Base-by-base conservation (phyloP, 37 sponge, comb jelly and placozoan species). In the Cliona cf. orientalis region DNA sequence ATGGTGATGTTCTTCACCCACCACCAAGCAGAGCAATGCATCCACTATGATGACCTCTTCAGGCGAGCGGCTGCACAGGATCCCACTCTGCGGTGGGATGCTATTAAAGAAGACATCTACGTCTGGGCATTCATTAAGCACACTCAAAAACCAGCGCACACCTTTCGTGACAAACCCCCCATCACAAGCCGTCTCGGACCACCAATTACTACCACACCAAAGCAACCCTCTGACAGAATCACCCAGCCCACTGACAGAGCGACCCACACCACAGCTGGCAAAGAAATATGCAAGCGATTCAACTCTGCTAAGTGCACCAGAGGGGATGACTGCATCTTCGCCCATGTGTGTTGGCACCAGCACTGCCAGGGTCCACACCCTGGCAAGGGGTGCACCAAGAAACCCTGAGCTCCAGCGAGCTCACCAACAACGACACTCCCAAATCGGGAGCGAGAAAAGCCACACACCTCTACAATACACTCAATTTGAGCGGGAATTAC, bases 281-380 rank as follows among this genome's bases (percentile, higher is more conserved):
- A 62, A 42, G 79, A 78, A 34, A 69, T 80, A 23, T 80, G 81
- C 71, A 25, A 38, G 36, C 29, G 58, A 19, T 81, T n/a, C 72
- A 72, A 81, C 42, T 38, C 39, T 29, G 72, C 62, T 21, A 17
- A n/a, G 28, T 81, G 82, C 64, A 71, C 73, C 3, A 29, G 72
- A 29, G 79, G 66, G 5, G 72, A 81, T 5, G 44, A 59, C 3
- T 81, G 82, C 63, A 40, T 28, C 58, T 81, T 71, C 49, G 42
- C 71, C 25, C 82, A 81, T 64, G 44, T 39, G 26, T 81, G 71
- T 73, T 78, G 79, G 79, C 79, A 64, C 49, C 46, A 31, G 0
- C 42, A 44, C 60, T 81, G 82, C 71, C 69, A 55, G 12, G 71
- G 81, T 40, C 41, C 55, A 19, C 81, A 80, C 68, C 81, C 71